Percentiles rank a stretch among this genome's conserved stretches.
These are phyloP conservation scores for Darevskia nairensis DNA, from an alignment of 2,797 vertebrate species.

Conservation along the genomic window DNA sequence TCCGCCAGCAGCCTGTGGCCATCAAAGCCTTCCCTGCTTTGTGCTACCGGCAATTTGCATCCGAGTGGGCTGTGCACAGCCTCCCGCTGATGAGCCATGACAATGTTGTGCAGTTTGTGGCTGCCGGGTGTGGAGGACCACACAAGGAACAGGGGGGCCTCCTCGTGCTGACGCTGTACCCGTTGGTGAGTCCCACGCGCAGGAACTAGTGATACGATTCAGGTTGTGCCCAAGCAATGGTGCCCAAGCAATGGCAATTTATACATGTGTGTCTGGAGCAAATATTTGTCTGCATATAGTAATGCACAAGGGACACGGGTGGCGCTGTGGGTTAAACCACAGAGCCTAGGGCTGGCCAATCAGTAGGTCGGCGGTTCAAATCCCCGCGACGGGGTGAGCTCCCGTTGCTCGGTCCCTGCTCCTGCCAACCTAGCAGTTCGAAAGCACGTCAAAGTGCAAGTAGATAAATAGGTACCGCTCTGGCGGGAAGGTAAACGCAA, in stretches of 20 bases:
- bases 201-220: neutral
- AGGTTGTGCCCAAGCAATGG: neutral
- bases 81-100: conserved; percentile 84
- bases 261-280: neutral
- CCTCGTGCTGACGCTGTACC: conserved; percentile 82
- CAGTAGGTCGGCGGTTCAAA: too few species aligned
- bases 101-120: conserved; percentile 81
- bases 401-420: too few species aligned
- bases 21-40: conserved; percentile 82
- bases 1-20: conserved; percentile 79
- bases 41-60: conserved; percentile 72
- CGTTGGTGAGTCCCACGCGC: conserved; percentile 76
- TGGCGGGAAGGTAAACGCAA: too few species aligned
- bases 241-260: neutral
- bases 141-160: conserved; percentile 68
- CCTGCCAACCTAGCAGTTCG: too few species aligned
- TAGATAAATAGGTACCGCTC: too few species aligned
- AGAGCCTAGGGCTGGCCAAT: too few species aligned
- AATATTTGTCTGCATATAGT: neutral
- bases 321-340: too few species aligned
- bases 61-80: conserved; percentile 82
- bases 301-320: too few species aligned
- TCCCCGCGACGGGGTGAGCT: too few species aligned
- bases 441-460: too few species aligned
- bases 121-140: conserved; percentile 70